Percentiles rank a stretch among this genome's conserved stretches.
Evolutionary conservation across 2,113 vertebrate genomes (phyloP).

Genomic region (Apteryx mantelli): DNA sequence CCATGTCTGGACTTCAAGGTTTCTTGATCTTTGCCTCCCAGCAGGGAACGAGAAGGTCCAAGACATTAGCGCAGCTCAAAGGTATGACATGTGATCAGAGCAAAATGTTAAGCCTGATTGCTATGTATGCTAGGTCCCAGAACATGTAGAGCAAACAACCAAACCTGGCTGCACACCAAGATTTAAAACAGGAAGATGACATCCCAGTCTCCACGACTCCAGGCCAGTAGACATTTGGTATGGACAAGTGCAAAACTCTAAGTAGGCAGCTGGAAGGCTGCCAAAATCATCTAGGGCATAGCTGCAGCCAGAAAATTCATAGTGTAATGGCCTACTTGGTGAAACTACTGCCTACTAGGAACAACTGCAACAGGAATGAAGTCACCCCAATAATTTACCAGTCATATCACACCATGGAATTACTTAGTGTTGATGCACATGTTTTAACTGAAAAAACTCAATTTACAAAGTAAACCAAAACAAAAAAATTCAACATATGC

Average conservation of each 20-base stretch:
- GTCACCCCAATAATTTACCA: not conserved
- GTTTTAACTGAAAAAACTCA: not conserved
- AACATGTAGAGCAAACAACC: conserved; percentile 29
- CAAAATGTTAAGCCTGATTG: conserved; percentile 54
- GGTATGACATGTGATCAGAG: not conserved
- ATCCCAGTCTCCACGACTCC: conserved; percentile 15
- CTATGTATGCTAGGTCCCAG: conserved; percentile 22
- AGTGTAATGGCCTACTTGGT: not conserved
- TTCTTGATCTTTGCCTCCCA: conserved; percentile 27
- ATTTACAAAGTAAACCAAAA: not conserved
- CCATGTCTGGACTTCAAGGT: not conserved
- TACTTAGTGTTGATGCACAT: not conserved
- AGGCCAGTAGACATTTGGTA: conserved; percentile 2
- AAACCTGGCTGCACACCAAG: conserved; percentile 57
- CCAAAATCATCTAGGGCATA: conserved; percentile 4
- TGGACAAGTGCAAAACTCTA: conserved; percentile 27
- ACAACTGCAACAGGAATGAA: not conserved
- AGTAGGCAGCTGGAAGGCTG: conserved; percentile 13
- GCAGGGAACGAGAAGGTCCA: not conserved
- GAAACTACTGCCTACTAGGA: not conserved
- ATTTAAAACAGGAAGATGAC: conserved; percentile 62
- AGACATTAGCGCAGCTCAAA: conserved; percentile 11
- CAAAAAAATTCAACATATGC: not conserved
- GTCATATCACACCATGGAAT: not conserved
- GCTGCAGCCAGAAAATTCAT: not conserved